These are phyloP conservation scores for Vultur gryphus DNA, from an alignment of 2,797 vertebrate genomes.

Conservation along the genomic window DNA sequence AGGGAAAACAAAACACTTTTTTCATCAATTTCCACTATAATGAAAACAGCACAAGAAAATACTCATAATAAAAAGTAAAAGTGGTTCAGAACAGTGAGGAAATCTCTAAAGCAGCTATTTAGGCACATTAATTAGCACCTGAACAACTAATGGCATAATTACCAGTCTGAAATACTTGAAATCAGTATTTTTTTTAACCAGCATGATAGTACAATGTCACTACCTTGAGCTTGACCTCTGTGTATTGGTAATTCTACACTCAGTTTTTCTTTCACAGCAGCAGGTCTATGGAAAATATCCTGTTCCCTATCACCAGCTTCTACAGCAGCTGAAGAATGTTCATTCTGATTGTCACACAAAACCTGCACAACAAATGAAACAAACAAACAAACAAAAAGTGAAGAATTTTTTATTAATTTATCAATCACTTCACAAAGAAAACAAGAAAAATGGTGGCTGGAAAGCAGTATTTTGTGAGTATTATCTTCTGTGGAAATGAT, in stretches of 20 bases:
- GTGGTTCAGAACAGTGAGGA: neutral
- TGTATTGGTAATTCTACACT: slow-evolving; percentile 57
- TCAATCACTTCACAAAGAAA: neutral
- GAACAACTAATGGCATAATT: neutral
- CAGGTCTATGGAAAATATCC: neutral
- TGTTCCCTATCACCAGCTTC: slow-evolving; percentile 3
- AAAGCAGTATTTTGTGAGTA: neutral
- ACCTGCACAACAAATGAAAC: slow-evolving; percentile 60
- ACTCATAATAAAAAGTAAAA: neutral
- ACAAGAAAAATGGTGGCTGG: neutral
- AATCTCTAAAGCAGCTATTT: neutral
- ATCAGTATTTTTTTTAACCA: neutral
- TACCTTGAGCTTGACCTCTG: slow-evolving; percentile 77
- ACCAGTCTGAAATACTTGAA: neutral
- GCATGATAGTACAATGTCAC: neutral
- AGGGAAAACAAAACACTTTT: neutral
- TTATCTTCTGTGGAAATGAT: neutral
- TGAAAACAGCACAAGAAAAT: neutral
- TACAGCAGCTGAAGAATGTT: slow-evolving; percentile 64
- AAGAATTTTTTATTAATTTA: neutral
- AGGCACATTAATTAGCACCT: neutral
- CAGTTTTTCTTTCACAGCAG: slow-evolving; percentile 56
- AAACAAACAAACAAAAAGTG: neutral
- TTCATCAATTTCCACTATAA: neutral
- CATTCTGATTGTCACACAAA: slow-evolving; percentile 69